Evolutionary conservation across 2,113 vertebrate genomes (phyloP).

Genomic region (Hippotragus niger): DNA sequence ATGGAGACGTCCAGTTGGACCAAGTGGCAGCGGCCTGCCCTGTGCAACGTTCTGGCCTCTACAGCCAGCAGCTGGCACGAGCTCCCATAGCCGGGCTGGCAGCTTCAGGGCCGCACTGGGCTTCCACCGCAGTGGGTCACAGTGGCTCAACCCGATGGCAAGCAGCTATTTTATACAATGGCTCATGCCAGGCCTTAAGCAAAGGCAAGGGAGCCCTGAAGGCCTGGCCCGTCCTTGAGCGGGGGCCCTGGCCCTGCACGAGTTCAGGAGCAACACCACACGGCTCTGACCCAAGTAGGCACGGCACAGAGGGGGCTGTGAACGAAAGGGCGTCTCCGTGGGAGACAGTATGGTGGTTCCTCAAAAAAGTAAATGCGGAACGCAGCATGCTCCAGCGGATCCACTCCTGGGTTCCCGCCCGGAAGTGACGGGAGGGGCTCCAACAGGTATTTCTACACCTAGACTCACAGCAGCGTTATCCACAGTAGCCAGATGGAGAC

Average conservation of each 20-base stretch:
- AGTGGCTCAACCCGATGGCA: neutral
- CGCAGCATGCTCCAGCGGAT: neutral
- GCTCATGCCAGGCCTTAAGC: neutral
- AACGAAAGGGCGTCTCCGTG: neutral
- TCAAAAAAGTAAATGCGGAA: neutral
- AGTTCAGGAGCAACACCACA: neutral
- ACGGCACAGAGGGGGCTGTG: fast-evolving
- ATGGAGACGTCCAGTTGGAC: fast-evolving
- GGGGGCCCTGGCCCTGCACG: neutral
- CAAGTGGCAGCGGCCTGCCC: fast-evolving
- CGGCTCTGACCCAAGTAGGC: too few relatives aligned
- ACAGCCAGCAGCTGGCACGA: neutral
- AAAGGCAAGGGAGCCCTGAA: neutral
- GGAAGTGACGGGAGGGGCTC: neutral
- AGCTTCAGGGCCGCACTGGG: neutral
- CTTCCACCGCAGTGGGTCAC: neutral
- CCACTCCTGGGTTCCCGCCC: neutral
- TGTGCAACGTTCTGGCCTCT: neutral
- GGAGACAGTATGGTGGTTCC: neutral
- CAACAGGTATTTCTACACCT: neutral
- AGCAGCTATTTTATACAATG: neutral
- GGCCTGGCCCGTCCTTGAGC: neutral
- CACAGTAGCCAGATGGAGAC: neutral
- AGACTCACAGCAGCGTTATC: neutral
- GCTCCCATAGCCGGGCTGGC: neutral